Conservation (phyloP, 2,113 vertebrate genomes). For the Mohoua ochrocephala region DNA sequence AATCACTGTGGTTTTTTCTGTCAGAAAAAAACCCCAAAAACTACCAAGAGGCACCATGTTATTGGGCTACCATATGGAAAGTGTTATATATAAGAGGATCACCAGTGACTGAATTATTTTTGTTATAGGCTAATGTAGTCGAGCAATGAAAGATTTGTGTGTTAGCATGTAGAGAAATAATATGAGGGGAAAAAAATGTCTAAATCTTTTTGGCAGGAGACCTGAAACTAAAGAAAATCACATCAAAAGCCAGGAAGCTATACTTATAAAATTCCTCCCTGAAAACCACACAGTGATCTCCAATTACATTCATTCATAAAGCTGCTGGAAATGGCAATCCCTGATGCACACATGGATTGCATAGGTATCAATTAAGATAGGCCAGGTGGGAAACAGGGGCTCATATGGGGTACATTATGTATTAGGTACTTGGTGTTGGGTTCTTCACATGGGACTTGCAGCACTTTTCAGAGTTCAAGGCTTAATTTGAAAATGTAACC, state of each 20-base stretch:
- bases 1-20: not conserved
- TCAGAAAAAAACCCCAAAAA: not conserved
- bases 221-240: constrained; percentile 3
- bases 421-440: not conserved
- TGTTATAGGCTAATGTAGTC: constrained; percentile 19
- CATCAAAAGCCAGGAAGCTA: constrained; percentile 20
- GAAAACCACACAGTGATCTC: not conserved
- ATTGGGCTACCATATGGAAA: constrained; percentile 38
- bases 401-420: not conserved
- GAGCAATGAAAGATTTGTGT: not conserved
- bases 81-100: not conserved
- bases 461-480: not conserved
- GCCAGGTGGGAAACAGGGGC: not conserved
- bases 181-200: not conserved
- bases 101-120: constrained; percentile 11
- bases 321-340: constrained; percentile 10
- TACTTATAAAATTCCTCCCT: not conserved
- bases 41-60: not conserved
- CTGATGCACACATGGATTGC: not conserved
- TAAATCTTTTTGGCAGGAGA: constrained; percentile 1
- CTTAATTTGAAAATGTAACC: not conserved
- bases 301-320: constrained; percentile 4
- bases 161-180: not conserved
- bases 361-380: not conserved
- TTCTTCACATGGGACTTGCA: not conserved